Base-by-base conservation (phyloP, 2,797 vertebrate species). In the Poeciliopsis presidionis region DNA sequence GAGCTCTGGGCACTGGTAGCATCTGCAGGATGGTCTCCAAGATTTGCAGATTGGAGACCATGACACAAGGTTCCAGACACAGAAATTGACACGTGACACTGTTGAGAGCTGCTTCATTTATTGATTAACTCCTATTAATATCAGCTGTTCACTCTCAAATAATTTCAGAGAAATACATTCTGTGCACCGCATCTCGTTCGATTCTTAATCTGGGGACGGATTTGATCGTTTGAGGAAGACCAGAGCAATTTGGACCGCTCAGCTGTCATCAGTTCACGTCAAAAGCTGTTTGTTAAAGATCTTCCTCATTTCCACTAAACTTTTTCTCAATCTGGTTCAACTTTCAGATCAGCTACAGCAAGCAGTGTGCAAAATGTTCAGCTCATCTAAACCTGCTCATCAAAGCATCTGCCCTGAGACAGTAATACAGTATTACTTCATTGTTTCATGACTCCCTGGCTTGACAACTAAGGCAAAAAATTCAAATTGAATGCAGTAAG, bases 71-170 rank as follows among this genome's bases (percentile, higher is more conserved):
- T 55, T 25, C 73, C 78, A 1, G 22, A 67, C 69, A 73, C 67
- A 81, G 25, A 49, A 72, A 77, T 76, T 78, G 25, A 85, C 81
- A 74, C 16, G 46, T 25, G 0, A 65, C 5, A 70, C 39, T 33
- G 47, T 72, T 82, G 61, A 84, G 69, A 67, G 73, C 12, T 73
- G 65, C 73, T 87, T 81, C 30, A 63, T 94, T 92, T 87, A 89
- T 91, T 93, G 71, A 80, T 83, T 83, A 36, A 78, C 88, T 90
- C 0, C 71, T 79, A 80, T 59, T 20, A 76, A 75, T 78, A 78
- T 83, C 43, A 81, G 33, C 74, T 73, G 51, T 77, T 77, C 33
- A 75, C 20, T 89, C 74, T 67, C 73, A 82, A 73, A 78, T 61
- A 79, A 74, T 6, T 77, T 45, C 30, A 77, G 79, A 20, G 8